A percentile compares a stretch with the other conserved stretches of the same genome.
phyloP scores from a whole-genome alignment of 2,888 invertebrate species.

The Spodoptera littoralis region DNA sequence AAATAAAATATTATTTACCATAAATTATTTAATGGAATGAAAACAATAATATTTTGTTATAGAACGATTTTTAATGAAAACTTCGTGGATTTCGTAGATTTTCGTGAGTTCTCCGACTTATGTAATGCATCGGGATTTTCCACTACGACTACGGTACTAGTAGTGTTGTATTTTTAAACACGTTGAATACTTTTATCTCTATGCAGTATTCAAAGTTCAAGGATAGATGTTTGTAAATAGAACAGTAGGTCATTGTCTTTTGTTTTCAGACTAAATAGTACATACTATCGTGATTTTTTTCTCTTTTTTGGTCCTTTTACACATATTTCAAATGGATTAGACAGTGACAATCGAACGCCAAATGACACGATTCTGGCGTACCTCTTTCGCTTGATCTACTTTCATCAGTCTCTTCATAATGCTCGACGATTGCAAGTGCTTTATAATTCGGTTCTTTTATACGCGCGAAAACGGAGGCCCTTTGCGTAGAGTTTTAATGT shows the following conservation, averaged over 20 bases:
- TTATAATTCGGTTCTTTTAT: background rate
- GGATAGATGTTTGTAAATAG: slow-evolving; percentile 21
- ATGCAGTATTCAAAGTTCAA: slow-evolving; percentile 10
- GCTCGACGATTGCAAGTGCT: too few species aligned
- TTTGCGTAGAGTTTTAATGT: too few species aligned
- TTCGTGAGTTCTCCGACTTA: slow-evolving; percentile 15
- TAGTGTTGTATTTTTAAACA: background rate
- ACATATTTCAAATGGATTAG: too few species aligned
- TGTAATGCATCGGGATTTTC: slow-evolving; percentile 32
- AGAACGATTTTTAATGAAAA: background rate
- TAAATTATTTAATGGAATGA: background rate
- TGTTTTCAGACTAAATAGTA: background rate
- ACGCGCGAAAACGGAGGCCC: background rate
- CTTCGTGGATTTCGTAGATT: background rate
- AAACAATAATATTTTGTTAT: slow-evolving; percentile 10
- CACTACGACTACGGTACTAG: slow-evolving; percentile 11
- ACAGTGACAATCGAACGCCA: too few species aligned
- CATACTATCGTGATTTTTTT: background rate
- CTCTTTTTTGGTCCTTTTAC: background rate
- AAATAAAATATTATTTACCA: background rate
- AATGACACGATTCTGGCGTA: too few species aligned
- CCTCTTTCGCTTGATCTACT: too few species aligned
- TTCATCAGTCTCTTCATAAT: too few species aligned
- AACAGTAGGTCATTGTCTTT: slow-evolving; percentile 11
- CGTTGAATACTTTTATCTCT: slow-evolving; percentile 13